Base-by-base conservation (phyloP, 2,888 invertebrate genomes). In the Minunthozetes semirufus region DNA sequence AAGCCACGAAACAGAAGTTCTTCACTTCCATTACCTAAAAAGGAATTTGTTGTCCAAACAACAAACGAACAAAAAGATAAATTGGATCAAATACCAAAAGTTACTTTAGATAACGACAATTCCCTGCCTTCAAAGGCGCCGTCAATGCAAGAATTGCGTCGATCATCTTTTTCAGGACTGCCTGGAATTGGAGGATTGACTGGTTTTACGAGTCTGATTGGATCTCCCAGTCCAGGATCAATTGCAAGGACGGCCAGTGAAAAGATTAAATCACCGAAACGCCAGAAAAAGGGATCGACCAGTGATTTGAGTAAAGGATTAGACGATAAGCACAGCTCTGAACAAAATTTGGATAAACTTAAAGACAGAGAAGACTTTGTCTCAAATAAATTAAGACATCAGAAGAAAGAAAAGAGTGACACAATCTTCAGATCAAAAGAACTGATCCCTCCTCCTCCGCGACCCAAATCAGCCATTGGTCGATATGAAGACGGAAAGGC, bases 401-500 rank as follows among this genome's bases (percentile, higher is more conserved):
- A 68, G 22, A 68, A 68, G 38, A 42, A 9, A 19, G 68, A 68
- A 19, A 68, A 25, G 19, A 46, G 48, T 11, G 70, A 70, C 19
- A 6, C 42, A 1, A 29, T 56, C 15, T 72, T 56, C 25, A 13
- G 29, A 17, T 73, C 73, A 1, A 56, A 73, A 42, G 73, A 73
- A 63, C 38, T 73, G 6, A 22, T 73, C 46, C 61, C 63, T 38
- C 72, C 63, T 17, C 78, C 78, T n/a, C 76, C 76, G 6, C 76
- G 80, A 56, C 81, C 80, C 3, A 78, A 80, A 53, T 81, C 81
- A 8, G 80, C 81, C 25, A 78, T 80, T 8, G 81, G 75, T 15
- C 17, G 46, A 33, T 56, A 70, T 22, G 70, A 70, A 25, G 66
- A 66, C 42, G 66, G 38, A 66, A 66, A 66, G 66, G 19, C 66